Conservation (phyloP, 2,113 vertebrate species). For the Pygoscelis adeliae region DNA sequence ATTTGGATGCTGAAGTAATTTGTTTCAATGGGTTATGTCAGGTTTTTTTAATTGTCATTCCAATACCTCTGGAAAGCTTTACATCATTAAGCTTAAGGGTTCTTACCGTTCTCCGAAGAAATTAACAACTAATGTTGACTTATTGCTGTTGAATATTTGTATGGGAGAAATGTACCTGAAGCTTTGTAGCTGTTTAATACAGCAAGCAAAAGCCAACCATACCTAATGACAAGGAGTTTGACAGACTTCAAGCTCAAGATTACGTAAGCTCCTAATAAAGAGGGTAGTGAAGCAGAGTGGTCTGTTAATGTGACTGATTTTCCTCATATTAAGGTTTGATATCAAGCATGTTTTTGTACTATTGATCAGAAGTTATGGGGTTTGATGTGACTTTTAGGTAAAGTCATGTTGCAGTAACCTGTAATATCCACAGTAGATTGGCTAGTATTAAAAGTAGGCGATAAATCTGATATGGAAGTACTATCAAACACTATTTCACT, state of each 20-base stretch:
- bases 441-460: background rate
- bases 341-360: background rate
- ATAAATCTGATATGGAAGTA: background rate
- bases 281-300: background rate
- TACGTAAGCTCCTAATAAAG: background rate
- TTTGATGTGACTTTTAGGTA: background rate
- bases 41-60: background rate
- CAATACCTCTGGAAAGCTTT: background rate
- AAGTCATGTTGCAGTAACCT: accelerated
- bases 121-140: background rate
- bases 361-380: accelerated
- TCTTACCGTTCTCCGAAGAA: background rate
- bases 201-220: background rate
- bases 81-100: background rate
- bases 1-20: background rate
- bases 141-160: background rate
- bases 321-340: background rate
- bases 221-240: background rate
- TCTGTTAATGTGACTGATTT: background rate
- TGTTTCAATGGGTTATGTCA: background rate
- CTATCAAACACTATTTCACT: background rate
- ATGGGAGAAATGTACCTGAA: background rate
- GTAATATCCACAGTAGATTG: background rate
- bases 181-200: background rate
- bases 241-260: background rate